Conservation (phyloP, 53 echinoderm and acorn worm genomes). For the Astropecten irregularis region DNA sequence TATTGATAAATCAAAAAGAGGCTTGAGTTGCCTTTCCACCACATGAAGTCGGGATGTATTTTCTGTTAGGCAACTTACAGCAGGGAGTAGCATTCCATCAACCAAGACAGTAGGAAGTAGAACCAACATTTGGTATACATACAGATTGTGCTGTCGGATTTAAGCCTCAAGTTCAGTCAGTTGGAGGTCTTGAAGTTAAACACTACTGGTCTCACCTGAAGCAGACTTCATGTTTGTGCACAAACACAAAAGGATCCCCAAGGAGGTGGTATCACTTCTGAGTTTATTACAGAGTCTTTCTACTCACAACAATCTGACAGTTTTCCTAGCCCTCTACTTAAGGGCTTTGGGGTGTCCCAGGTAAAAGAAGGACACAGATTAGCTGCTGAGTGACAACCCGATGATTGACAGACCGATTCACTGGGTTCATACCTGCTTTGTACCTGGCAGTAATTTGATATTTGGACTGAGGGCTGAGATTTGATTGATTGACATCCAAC, state of each 20-base stretch:
- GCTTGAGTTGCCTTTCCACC: too few relatives aligned
- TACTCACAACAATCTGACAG: too few relatives aligned
- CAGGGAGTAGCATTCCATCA: too few relatives aligned
- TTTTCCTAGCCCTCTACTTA: too few relatives aligned
- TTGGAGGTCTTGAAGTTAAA: too few relatives aligned
- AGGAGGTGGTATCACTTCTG: not conserved
- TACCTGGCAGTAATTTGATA: conserved; percentile 20
- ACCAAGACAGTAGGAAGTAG: too few relatives aligned
- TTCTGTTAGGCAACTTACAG: too few relatives aligned
- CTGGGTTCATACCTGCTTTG: conserved; percentile 4
- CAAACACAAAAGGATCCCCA: conserved; percentile 7
- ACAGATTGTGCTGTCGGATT: too few relatives aligned
- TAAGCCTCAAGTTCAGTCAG: too few relatives aligned
- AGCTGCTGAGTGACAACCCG: not conserved
- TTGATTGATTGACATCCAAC: conserved; percentile 24
- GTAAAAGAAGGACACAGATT: not conserved
- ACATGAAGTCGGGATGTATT: too few relatives aligned
- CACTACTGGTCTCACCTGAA: not conserved
- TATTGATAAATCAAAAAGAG: too few relatives aligned
- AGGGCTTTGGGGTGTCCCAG: not conserved
- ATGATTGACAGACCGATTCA: not conserved
- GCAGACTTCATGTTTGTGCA: not conserved
- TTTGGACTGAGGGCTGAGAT: not conserved
- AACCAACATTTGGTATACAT: too few relatives aligned
- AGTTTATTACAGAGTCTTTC: not conserved